Conservation (phyloP, 1,140 invertebrate species). For the Contarinia nasturtii region DNA sequence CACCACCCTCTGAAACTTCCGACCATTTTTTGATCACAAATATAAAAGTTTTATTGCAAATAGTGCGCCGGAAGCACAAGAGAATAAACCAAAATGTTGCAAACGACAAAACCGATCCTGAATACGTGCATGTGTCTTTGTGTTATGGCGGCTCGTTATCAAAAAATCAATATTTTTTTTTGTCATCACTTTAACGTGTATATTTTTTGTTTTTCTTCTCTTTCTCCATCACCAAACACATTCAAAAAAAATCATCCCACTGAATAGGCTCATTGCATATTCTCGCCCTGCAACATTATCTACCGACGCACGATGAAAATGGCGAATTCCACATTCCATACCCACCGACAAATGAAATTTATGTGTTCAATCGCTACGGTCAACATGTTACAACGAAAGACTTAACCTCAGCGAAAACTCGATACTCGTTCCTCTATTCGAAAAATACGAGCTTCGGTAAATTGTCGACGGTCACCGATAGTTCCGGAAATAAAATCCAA, state of each 20-base stretch:
- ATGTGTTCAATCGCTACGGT: conserved; percentile 86
- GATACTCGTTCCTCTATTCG: conserved; percentile 89
- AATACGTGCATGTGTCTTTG: no score
- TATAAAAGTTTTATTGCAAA: no score
- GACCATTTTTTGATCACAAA: no score
- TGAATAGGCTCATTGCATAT: conserved; percentile 56
- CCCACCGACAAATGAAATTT: conserved; percentile 77
- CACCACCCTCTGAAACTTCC: no score
- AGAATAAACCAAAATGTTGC: no score
- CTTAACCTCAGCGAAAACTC: conserved; percentile 73
- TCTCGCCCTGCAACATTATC: conserved; percentile 71
- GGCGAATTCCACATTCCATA: conserved; percentile 87
- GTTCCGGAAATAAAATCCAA: conserved; percentile 81
- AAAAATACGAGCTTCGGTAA: conserved; percentile 94
- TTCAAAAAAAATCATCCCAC: background rate
- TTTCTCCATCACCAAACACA: no score
- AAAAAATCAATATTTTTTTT: background rate
- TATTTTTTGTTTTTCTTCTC: background rate
- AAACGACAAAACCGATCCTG: no score
- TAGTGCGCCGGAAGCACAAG: no score
- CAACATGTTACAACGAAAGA: conserved; percentile 88
- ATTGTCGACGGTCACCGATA: conserved; percentile 78
- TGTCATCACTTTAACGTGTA: background rate
- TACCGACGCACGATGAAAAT: conserved; percentile 73
- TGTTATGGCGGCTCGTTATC: no score